phyloP scores from a whole-genome alignment of 2,888 invertebrate species.

The Notodonta dromedarius region DNA sequence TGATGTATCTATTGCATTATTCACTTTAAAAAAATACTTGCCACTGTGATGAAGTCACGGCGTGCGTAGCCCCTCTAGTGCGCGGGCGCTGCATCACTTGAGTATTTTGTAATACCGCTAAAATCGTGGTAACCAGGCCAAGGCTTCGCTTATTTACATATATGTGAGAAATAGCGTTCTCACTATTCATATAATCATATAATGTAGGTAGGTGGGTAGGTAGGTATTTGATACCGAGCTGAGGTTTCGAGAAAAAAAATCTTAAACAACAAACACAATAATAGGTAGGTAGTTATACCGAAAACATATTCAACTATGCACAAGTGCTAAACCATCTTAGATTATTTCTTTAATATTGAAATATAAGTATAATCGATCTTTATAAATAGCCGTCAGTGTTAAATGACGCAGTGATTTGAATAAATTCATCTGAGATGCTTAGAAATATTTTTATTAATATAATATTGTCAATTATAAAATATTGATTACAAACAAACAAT shows the following conservation, averaged over 20 bases:
- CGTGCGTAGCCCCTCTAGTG: constrained; percentile 29
- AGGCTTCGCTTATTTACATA: constrained; percentile 79
- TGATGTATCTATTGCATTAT: too few relatives aligned
- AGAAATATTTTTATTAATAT: neutral
- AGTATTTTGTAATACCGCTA: constrained; percentile 80
- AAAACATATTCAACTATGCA: too few relatives aligned
- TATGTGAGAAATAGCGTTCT: constrained; percentile 79
- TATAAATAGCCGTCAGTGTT: too few relatives aligned
- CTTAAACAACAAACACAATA: neutral
- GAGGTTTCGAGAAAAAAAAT: neutral
- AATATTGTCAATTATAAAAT: neutral
- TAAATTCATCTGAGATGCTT: neutral
- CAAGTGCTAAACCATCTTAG: too few relatives aligned
- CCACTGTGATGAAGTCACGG: neutral
- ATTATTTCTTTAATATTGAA: too few relatives aligned
- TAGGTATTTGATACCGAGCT: constrained; percentile 13
- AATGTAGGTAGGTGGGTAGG: constrained; percentile 23
- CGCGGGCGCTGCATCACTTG: constrained; percentile 66
- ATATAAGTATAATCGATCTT: too few relatives aligned
- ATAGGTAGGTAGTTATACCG: neutral
- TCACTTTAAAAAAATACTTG: too few relatives aligned
- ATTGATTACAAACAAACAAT: neutral
- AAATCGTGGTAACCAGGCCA: constrained; percentile 83
- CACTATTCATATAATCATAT: constrained; percentile 45
- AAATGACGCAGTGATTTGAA: too few relatives aligned